Evolutionary conservation across 2,797 vertebrate genomes (phyloP).

Genomic region (Vireo griseus): DNA sequence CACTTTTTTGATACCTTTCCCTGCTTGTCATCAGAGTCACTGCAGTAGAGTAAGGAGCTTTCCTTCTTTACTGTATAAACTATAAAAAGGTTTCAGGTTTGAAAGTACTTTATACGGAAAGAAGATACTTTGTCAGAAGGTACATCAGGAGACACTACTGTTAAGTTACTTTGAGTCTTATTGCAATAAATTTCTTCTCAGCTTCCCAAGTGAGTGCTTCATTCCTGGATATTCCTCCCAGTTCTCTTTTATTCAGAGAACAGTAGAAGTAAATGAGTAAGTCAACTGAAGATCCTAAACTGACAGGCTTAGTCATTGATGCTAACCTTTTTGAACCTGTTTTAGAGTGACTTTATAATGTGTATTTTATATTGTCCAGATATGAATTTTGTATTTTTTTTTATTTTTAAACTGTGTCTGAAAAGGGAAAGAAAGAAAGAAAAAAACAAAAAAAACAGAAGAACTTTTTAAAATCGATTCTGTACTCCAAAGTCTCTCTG

Average conservation of each 20-base stretch:
- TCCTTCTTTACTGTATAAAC: not conserved
- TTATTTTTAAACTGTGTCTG: too few relatives aligned
- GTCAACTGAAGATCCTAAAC: slow-evolving; percentile 19
- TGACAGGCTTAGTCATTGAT: slow-evolving; percentile 9
- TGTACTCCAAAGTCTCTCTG: too few relatives aligned
- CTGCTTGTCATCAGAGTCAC: not conserved
- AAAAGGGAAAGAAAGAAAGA: too few relatives aligned
- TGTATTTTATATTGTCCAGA: too few relatives aligned
- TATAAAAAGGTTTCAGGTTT: not conserved
- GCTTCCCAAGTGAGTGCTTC: slow-evolving; percentile 7
- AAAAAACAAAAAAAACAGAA: too few relatives aligned
- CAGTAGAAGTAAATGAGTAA: slow-evolving; percentile 22
- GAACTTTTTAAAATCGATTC: too few relatives aligned
- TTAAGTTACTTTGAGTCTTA: not conserved
- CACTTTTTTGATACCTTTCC: not conserved
- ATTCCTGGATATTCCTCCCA: slow-evolving; percentile 8
- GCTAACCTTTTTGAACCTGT: slow-evolving; percentile 17
- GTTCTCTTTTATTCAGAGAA: not conserved
- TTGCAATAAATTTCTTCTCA: slow-evolving; percentile 6
- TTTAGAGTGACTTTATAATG: too few relatives aligned
- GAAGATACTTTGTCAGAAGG: not conserved
- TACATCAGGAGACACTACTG: not conserved
- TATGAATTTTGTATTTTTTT: too few relatives aligned
- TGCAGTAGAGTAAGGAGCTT: not conserved
- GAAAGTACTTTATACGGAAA: not conserved